Percentiles rank a stretch among this genome's conserved stretches.
Conservation (phyloP, 2,888 invertebrate species). For the Diarsia dahlii region DNA sequence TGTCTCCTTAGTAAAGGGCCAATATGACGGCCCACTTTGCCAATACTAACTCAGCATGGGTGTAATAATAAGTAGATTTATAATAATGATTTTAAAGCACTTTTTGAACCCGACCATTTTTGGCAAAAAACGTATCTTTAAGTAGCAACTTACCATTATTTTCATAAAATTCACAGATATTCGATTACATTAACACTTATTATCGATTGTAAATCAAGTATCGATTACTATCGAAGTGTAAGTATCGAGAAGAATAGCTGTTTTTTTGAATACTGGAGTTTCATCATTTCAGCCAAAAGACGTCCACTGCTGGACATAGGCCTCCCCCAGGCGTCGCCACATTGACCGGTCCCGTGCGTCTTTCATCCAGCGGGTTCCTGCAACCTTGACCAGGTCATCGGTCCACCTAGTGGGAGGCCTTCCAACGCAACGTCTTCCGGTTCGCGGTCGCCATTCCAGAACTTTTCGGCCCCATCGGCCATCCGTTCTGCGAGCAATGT, state of each 20-base stretch:
- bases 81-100: slow-evolving; percentile 37
- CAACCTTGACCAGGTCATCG: too few species aligned
- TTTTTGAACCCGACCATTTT: slow-evolving; percentile 38
- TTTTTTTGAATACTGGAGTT: slow-evolving; percentile 35
- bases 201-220: slow-evolving; percentile 66
- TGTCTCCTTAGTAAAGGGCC: slow-evolving; percentile 19
- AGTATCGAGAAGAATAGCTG: slow-evolving; percentile 43
- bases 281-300: too few species aligned
- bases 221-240: slow-evolving; percentile 63
- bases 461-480: too few species aligned
- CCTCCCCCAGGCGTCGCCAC: too few species aligned
- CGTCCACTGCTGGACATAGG: too few species aligned
- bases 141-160: slow-evolving; percentile 40
- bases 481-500: too few species aligned
- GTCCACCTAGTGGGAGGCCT: too few species aligned
- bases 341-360: too few species aligned
- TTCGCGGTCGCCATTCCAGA: too few species aligned
- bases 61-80: slow-evolving; percentile 43
- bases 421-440: too few species aligned
- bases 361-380: too few species aligned
- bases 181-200: slow-evolving; percentile 68
- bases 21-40: slow-evolving; percentile 12
- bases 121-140: slow-evolving; percentile 24
- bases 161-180: slow-evolving; percentile 55
- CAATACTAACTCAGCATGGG: slow-evolving; percentile 12